Evolutionary conservation across 2,113 vertebrate species (phyloP).

Genomic region (Chauna torquata): DNA sequence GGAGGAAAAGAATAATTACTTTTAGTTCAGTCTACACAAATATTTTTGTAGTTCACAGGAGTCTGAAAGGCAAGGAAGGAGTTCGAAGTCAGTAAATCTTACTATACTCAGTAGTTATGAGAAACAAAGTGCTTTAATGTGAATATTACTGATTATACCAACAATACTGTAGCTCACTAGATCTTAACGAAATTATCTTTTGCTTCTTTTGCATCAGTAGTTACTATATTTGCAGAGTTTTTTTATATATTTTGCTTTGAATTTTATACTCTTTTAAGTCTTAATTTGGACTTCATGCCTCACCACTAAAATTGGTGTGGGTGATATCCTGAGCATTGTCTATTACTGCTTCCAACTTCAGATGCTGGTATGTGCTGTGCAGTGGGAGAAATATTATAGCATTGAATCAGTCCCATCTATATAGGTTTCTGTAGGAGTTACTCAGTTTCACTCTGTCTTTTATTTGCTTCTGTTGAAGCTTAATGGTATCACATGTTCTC

Average conservation of each 20-base stretch:
- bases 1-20: background rate
- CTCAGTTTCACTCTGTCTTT: background rate
- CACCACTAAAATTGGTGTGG: accelerated
- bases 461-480: background rate
- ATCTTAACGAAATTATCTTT: background rate
- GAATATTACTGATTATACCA: background rate
- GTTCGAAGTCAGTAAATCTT: background rate
- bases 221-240: background rate
- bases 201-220: background rate
- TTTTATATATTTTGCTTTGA: background rate
- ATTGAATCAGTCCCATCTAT: background rate
- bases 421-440: background rate
- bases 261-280: background rate
- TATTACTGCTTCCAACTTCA: background rate
- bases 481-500: background rate
- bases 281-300: background rate
- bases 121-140: background rate
- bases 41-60: background rate
- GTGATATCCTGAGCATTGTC: background rate
- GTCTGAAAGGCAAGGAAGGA: background rate
- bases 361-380: background rate
- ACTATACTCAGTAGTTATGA: background rate
- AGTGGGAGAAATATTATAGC: background rate
- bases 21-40: background rate
- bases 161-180: background rate